These are phyloP conservation scores for Rhinophrynus dorsalis DNA, from an alignment of 2,797 vertebrate genomes.

Conservation along the genomic window DNA sequence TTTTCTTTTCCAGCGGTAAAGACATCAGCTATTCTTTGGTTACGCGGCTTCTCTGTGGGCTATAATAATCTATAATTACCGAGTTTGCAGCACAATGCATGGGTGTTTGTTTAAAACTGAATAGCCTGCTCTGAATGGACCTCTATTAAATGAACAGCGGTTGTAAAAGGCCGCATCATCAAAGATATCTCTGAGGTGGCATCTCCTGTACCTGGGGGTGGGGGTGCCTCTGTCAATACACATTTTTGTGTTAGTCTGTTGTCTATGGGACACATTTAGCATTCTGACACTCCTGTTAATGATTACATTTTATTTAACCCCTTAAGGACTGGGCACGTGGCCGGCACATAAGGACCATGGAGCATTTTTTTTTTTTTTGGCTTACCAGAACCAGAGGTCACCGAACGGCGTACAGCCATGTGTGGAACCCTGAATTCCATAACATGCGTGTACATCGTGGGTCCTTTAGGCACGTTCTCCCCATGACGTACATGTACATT, in stretches of 20 bases:
- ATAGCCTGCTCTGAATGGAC: conserved; percentile 75
- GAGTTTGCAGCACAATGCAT: conserved; percentile 71
- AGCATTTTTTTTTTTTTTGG: no score
- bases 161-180: conserved; percentile 63
- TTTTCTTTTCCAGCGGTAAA: conserved; percentile 26
- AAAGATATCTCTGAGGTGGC: conserved; percentile 51
- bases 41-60: conserved; percentile 70
- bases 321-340: no score
- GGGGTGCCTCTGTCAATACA: conserved; percentile 15
- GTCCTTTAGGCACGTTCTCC: no score
- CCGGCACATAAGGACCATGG: no score
- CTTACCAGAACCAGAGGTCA: no score
- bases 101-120: conserved; percentile 76
- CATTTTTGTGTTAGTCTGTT: conserved; percentile 18
- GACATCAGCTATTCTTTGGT: conserved; percentile 50
- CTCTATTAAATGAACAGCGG: conserved; percentile 64
- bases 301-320: no score
- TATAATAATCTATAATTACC: conserved; percentile 77
- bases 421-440: no score
- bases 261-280: no score
- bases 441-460: no score
- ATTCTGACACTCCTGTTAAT: no score
- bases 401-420: no score
- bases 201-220: conserved; percentile 27
- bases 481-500: no score